Evolutionary conservation across 2,797 vertebrate genomes (phyloP), one percentile per base, ranked within the genome.

Genomic region (Protonibea diacanthus): DNA sequence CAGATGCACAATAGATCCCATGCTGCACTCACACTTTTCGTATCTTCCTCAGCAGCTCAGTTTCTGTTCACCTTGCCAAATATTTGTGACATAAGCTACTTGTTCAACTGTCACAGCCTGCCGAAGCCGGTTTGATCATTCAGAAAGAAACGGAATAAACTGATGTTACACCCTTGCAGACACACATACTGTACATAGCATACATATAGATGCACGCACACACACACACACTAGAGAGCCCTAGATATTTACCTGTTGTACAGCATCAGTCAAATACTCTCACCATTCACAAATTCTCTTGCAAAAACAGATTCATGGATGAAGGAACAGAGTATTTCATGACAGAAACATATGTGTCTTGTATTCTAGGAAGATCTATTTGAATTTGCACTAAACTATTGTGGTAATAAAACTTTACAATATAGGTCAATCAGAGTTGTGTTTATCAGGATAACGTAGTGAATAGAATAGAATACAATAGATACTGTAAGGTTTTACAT

Each of bases 11-110:
- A 5, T 52, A 53, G 20, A 49, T 78, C 20, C 12, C 49, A 49
- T 45, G 23, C 42, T 42, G 15, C 11, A 75, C 53, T 38, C 33
- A 38, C 33, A 38, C 33, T 33, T 33, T 33, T 1, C 8, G 8
- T 38, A 38, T 38, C 33, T 74, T 77, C 65, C 49, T 60, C 9
- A 84, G 66, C 18, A 53, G 55, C 44, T 71, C 21, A 48, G 80
- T 83, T 86, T 76, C 74, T 76, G 71, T 75, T 69, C n/a, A 33
- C 0, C 0, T 12, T 66, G 82, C 71, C 64, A 85, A 61, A 61
- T 69, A 74, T 63, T 51, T 60, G 49, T 68, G 63, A 70, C 42
- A 23, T 10, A 61, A 51, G 23, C n/a, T 65, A 49, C 52, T 59
- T 0, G 1, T 59, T 45, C 29, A 48, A 40, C 48, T 77, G 62